Evolutionary conservation across 1,140 invertebrate species (phyloP).

Genomic region (Platyscapa corneri): DNA sequence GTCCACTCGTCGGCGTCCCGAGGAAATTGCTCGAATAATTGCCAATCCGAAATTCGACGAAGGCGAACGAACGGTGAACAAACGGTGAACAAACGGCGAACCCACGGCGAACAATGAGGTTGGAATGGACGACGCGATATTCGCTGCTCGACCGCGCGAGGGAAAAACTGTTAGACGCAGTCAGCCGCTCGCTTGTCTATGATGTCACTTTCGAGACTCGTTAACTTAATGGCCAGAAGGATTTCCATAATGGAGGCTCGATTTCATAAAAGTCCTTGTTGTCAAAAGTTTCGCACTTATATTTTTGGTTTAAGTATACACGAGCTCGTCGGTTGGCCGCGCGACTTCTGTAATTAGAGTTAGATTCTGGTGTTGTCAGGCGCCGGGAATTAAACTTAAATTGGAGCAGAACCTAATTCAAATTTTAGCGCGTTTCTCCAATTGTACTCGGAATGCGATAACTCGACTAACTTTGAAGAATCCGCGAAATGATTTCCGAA

Average conservation of each 20-base stretch:
- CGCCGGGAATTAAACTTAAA: background rate
- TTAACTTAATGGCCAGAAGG: background rate
- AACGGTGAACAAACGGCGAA: too few species aligned
- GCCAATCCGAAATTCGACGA: too few species aligned
- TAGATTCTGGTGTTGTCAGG: background rate
- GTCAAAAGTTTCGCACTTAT: background rate
- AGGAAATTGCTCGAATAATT: too few species aligned
- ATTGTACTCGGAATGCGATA: background rate
- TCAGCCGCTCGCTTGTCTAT: too few species aligned
- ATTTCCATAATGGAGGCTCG: background rate
- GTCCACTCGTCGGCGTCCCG: too few species aligned
- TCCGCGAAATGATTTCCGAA: background rate
- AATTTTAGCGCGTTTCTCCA: slow-evolving; percentile 5
- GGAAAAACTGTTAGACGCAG: too few species aligned
- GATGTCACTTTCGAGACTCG: too few species aligned
- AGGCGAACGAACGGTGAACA: too few species aligned
- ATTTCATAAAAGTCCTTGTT: background rate
- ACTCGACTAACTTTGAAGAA: background rate
- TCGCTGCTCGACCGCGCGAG: too few species aligned
- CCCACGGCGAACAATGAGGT: too few species aligned
- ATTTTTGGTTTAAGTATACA: background rate
- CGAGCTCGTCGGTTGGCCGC: background rate
- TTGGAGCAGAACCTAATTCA: background rate
- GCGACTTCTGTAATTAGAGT: background rate
- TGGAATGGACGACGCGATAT: too few species aligned